Percentiles rank a stretch among this genome's conserved stretches.
Conservation (phyloP, 2,888 invertebrate species). For the Branchellion lobata region DNA sequence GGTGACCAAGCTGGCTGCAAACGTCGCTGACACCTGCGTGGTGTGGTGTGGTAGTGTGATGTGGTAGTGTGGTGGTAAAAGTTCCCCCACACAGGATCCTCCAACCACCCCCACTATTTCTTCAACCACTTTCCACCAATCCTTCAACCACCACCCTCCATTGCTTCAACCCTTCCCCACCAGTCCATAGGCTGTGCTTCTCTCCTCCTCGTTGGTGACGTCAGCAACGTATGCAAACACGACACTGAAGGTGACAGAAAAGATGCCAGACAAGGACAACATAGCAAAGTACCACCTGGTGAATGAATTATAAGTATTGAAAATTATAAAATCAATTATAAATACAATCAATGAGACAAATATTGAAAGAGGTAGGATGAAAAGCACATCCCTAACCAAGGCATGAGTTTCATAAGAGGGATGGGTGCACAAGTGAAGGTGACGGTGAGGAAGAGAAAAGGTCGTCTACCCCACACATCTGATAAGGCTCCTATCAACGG, state of each 20-base stretch:
- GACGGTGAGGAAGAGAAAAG: constrained; percentile 75
- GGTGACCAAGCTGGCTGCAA: constrained; percentile 97
- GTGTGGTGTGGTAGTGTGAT: not conserved
- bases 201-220: constrained; percentile 92
- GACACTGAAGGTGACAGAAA: constrained; percentile 97
- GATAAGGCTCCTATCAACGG: constrained; percentile 95
- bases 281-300: constrained; percentile 93
- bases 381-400: constrained; percentile 70
- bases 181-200: constrained; percentile 90
- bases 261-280: constrained; percentile 97
- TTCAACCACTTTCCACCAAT: not conserved
- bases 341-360: constrained; percentile 13
- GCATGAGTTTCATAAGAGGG: constrained; percentile 96
- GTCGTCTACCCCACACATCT: constrained; percentile 97
- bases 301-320: too few relatives aligned
- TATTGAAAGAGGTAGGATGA: constrained; percentile 3
- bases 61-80: not conserved
- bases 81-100: not conserved
- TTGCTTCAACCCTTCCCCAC: constrained; percentile 64
- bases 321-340: too few relatives aligned
- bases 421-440: constrained; percentile 98
- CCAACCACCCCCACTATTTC: not conserved
- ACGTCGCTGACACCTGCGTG: constrained; percentile 82
- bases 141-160: too few relatives aligned
- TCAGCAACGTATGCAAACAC: constrained; percentile 99